Percentiles rank a stretch among this genome's conserved stretches.
Evolutionary conservation across 92 coral and sea anemone species (phyloP).

Genomic region (Parazoanthus atlanticus): DNA sequence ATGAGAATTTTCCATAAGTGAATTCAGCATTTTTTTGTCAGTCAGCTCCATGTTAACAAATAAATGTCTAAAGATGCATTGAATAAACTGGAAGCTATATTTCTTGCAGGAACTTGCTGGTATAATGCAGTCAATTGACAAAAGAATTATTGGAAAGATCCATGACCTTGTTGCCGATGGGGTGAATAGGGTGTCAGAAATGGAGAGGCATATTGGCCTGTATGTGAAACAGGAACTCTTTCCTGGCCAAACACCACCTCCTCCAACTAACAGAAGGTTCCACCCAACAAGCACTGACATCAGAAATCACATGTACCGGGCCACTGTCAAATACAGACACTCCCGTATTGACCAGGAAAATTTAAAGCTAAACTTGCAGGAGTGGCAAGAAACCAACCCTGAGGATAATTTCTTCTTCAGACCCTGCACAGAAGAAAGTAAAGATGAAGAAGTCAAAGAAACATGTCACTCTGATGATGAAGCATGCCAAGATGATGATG

Average conservation of each 20-base stretch:
- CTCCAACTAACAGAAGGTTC: slow-evolving; percentile 53
- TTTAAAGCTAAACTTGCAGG: slow-evolving; percentile 2
- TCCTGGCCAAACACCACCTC: slow-evolving; percentile 36
- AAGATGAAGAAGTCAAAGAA: too few relatives aligned
- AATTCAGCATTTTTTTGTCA: too few relatives aligned
- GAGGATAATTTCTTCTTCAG: slow-evolving; percentile 16
- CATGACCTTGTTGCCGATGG: slow-evolving; percentile 44
- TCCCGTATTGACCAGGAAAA: slow-evolving; percentile 52
- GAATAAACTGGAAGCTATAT: too few relatives aligned
- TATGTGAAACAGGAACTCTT: slow-evolving; percentile 50
- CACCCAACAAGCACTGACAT: slow-evolving; percentile 51
- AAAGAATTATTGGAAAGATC: slow-evolving; percentile 8
- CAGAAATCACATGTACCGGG: slow-evolving; percentile 58
- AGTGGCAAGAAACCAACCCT: neutral
- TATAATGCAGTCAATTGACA: slow-evolving; percentile 37
- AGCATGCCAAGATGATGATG: neutral
- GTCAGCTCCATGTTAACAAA: too few relatives aligned
- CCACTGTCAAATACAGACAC: slow-evolving; percentile 43
- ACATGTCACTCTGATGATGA: too few relatives aligned
- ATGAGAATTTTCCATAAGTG: too few relatives aligned
- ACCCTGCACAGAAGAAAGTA: too few relatives aligned
- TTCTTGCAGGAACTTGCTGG: neutral
- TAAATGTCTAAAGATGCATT: too few relatives aligned
- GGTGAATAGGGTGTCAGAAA: slow-evolving; percentile 43
- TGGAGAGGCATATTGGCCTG: slow-evolving; percentile 51